These are phyloP conservation scores for Chironomus tentans DNA, from an alignment of 2,888 invertebrate species.

Conservation along the genomic window DNA sequence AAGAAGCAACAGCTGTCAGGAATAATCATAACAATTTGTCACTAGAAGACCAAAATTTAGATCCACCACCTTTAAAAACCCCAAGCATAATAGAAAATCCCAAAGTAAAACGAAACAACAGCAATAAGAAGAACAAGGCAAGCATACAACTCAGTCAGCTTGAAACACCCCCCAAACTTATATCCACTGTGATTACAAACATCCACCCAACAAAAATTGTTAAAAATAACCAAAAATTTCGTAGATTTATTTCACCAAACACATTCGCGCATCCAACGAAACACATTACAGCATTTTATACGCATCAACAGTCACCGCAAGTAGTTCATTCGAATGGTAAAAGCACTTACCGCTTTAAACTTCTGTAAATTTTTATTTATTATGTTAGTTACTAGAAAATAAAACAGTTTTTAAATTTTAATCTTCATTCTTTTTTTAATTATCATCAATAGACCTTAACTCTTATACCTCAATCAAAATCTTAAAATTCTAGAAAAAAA, in stretches of 20 bases:
- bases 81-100: neutral
- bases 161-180: neutral
- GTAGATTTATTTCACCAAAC: neutral
- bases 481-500: neutral
- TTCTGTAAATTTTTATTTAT: slow-evolving; percentile 9
- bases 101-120: neutral
- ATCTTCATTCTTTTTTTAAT: slow-evolving; percentile 13
- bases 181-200: neutral
- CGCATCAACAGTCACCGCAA: neutral
- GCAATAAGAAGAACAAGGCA: neutral
- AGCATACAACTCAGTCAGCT: no score
- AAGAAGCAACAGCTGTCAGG: no score
- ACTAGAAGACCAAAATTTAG: neutral
- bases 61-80: neutral
- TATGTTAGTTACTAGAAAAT: slow-evolving; percentile 5
- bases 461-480: neutral
- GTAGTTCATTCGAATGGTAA: slow-evolving; percentile 17
- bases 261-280: slow-evolving; percentile 10
- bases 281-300: neutral
- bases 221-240: neutral
- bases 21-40: neutral
- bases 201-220: neutral
- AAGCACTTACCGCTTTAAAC: neutral
- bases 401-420: slow-evolving; percentile 21
- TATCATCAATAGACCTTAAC: neutral